phyloP scores from a whole-genome alignment of 2,888 invertebrate genomes.

The Lysandra coridon region DNA sequence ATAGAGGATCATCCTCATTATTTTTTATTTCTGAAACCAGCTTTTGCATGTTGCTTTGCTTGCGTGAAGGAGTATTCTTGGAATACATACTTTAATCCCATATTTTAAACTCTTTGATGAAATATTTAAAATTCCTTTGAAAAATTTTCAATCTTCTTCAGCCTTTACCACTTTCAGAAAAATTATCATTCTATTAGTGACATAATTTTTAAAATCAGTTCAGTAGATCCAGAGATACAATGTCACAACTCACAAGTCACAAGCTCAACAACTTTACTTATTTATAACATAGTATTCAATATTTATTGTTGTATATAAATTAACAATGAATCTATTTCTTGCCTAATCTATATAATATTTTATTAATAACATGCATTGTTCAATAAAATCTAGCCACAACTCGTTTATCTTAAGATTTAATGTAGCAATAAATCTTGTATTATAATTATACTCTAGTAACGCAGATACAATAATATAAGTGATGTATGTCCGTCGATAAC shows the following conservation, averaged over 20 bases:
- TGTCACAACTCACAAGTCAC: background rate
- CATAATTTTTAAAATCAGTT: background rate
- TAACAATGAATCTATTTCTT: background rate
- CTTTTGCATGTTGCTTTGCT: too few relatives aligned
- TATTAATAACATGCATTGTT: background rate
- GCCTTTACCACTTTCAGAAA: background rate
- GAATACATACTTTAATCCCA: too few relatives aligned
- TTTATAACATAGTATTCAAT: too few relatives aligned
- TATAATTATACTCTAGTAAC: slow-evolving; percentile 29
- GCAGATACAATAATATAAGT: slow-evolving; percentile 22
- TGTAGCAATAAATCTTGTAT: slow-evolving; percentile 23
- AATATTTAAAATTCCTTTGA: too few relatives aligned
- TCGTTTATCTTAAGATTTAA: slow-evolving; percentile 19
- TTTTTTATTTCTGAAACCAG: background rate
- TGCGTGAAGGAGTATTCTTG: too few relatives aligned
- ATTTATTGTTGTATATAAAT: too few relatives aligned
- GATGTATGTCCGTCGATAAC: slow-evolving; percentile 24
- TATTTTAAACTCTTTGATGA: too few relatives aligned
- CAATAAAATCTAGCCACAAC: background rate
- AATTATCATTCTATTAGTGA: background rate
- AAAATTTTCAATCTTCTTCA: too few relatives aligned
- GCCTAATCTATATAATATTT: background rate
- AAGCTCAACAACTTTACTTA: background rate
- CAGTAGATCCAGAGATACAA: background rate
- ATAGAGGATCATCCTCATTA: background rate